A percentile compares a stretch with the other conserved stretches of the same genome.
Evolutionary conservation across 2,113 vertebrate genomes (phyloP).

Genomic region (Sylvietta virens): DNA sequence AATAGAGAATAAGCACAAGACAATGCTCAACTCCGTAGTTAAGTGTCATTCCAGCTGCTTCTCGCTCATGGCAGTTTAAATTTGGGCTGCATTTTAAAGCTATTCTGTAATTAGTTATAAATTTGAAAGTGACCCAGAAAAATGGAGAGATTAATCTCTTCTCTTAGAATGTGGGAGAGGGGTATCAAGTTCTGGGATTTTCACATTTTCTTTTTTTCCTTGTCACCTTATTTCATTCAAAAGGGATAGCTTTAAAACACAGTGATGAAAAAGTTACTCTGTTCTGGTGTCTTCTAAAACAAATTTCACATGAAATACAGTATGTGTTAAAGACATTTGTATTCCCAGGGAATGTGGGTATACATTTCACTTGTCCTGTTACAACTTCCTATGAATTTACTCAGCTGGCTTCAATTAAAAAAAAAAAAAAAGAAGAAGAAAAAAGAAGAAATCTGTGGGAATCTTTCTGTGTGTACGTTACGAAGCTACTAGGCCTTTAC

Average conservation of each 20-base stretch:
- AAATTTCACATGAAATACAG: slow-evolving; percentile 51
- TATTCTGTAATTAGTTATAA: slow-evolving; percentile 34
- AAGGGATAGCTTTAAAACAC: slow-evolving; percentile 21
- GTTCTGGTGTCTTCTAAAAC: slow-evolving; percentile 38
- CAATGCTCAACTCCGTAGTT: neutral
- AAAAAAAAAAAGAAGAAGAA: neutral
- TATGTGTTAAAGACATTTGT: slow-evolving; percentile 58
- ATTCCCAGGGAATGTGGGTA: slow-evolving; percentile 60
- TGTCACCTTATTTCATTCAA: slow-evolving; percentile 39
- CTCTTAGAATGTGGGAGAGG: neutral
- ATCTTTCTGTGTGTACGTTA: slow-evolving; percentile 71
- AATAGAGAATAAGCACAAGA: neutral
- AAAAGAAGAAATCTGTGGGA: slow-evolving; percentile 64
- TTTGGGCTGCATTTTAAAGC: neutral
- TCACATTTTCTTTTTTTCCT: neutral
- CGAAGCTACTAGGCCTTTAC: slow-evolving; percentile 64
- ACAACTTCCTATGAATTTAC: slow-evolving; percentile 67
- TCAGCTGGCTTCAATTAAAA: slow-evolving; percentile 72
- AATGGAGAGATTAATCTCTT: slow-evolving; percentile 20
- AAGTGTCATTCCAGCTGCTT: slow-evolving; percentile 32
- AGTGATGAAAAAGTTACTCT: neutral
- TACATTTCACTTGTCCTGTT: slow-evolving; percentile 69
- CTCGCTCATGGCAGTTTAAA: neutral
- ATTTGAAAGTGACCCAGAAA: slow-evolving; percentile 41
- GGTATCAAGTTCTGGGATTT: slow-evolving; percentile 24